Base-by-base conservation (phyloP, 2,113 vertebrate genomes). In the Rhabdornis inornatus region DNA sequence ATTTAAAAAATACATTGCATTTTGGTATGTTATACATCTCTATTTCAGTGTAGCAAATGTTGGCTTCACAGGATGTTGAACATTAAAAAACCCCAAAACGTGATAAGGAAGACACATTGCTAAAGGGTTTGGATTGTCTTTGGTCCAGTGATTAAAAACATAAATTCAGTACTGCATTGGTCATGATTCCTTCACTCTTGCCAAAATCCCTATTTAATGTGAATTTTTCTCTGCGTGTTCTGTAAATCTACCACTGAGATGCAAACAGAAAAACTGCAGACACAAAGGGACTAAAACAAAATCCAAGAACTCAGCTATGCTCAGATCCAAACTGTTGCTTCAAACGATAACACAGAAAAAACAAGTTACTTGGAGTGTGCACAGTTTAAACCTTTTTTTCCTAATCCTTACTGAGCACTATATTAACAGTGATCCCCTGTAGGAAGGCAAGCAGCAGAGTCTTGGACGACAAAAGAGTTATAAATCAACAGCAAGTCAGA, bases 91-190 rank as follows among this genome's bases (percentile, higher is more conserved):
- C 0, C 2, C 10, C 2, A 40, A 83, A 89, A 23, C 0, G 60
- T n/a, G 33, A 49, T 39, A 79, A 87, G 53, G 37, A 91, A 78
- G 19, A 92, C 7, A 89, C 12, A 89, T 93, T 89, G 30, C 30
- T 90, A 52, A 78, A 92, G 42, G 6, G 4, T 66, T 92, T 81
- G 79, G 15, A 81, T 82, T 63, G 28, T 21, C 85, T 71, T 24
- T 35, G 42, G n/a, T 68, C 23, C 35, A 37, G 45, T 87, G 60
- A 91, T 87, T 89, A 87, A 95, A 93, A 96, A 57, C 28, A 91
- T 66, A 74, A 76, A 78, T 90, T 70, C 39, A 31, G 11, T 68
- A 45, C 33, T 39, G 7, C 28, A 31, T 9, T 45, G 30, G 63
- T 70, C 28, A 45, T 33, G 15, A 57, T 53, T 88, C 21, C 14